A percentile compares a stretch with the other conserved stretches of the same genome.
phyloP scores from a whole-genome alignment of 2,888 invertebrate species.

The Agelastica alni region DNA sequence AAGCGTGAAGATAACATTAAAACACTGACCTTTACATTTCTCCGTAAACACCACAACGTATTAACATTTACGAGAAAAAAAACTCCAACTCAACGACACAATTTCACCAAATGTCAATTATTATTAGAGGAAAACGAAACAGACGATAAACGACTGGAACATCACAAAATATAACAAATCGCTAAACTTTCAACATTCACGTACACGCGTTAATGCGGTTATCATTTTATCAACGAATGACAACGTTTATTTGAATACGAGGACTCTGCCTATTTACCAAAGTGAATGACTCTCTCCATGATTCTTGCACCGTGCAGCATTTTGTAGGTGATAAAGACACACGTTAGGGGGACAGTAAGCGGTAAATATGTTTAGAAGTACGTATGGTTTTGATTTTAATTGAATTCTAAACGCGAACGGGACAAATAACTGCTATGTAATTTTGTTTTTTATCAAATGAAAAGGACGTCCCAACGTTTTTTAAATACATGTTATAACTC shows the following conservation, averaged over 20 bases:
- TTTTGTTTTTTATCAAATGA: too few relatives aligned
- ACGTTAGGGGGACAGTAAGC: constrained; percentile 6
- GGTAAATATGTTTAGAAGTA: not conserved
- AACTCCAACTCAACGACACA: constrained; percentile 7
- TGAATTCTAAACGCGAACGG: too few relatives aligned
- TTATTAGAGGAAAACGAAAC: too few relatives aligned
- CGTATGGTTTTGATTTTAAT: constrained; percentile 3
- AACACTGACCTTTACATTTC: constrained; percentile 19
- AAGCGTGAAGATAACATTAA: constrained; percentile 1
- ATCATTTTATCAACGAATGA: constrained; percentile 35
- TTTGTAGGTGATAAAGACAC: constrained; percentile 6
- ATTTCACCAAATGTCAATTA: constrained; percentile 7
- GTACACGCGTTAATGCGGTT: constrained; percentile 4
- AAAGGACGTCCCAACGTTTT: too few relatives aligned
- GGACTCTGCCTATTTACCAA: constrained; percentile 31
- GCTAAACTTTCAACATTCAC: not conserved
- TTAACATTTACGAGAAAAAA: too few relatives aligned
- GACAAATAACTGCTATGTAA: too few relatives aligned
- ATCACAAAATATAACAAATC: constrained; percentile 2
- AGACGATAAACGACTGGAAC: too few relatives aligned
- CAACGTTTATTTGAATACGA: constrained; percentile 30
- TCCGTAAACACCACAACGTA: too few relatives aligned
- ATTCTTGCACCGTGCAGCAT: constrained; percentile 2
- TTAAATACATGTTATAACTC: too few relatives aligned
- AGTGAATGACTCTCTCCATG: constrained; percentile 27